Evolutionary conservation across 2,113 vertebrate genomes (phyloP), one percentile per base, ranked within the genome.

Genomic region (Porphyrio hochstetteri): DNA sequence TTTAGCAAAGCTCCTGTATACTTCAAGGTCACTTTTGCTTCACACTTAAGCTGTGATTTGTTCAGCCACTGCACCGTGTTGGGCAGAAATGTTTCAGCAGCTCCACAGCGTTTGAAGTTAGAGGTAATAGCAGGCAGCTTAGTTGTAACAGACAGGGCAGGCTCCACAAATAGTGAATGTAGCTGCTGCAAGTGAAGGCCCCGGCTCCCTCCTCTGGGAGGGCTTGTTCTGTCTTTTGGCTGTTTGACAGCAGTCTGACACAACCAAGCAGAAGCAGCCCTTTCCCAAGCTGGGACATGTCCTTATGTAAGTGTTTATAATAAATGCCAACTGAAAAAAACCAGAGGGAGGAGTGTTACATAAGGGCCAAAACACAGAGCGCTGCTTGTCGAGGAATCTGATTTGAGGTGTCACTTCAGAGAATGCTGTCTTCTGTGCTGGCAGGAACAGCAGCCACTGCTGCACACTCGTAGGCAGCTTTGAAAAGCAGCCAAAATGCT

Each of bases 291-390:
- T 96, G 91, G 95, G 93, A 96, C 93, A 89, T 46, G 86, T 94
- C 88, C 92, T 96, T 96, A 97, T 93, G 86, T 96, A 97, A 96
- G 92, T 91, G 95, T 90, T 95, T 93, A 93, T 94, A 93, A 96
- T 93, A 95, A 96, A 95, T 44, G 83, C 65, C 10, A 10, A 86
- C 50, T 50, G 76, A 55, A 93, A 60, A 94, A 82, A 77, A 90
- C 17, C 52, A 75, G 86, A 93, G 84, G 90, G 86, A 93, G 59
- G 88, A 89, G 88, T 86, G 86, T 97, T 96, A 95, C 90, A n/a
- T 96, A 96, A 95, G 96, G 88, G 83, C 70, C 86, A 76, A 87
- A 93, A 93, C 63, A 92, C 91, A 88, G 90, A 90, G 76, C 1
- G 2, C 60, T 68, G 92, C 92, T 96, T 96, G 90, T 94, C 31